Percentiles rank a stretch among this genome's conserved stretches.
Conservation (phyloP, 1,140 invertebrate species). For the Drosophila nannoptera region DNA sequence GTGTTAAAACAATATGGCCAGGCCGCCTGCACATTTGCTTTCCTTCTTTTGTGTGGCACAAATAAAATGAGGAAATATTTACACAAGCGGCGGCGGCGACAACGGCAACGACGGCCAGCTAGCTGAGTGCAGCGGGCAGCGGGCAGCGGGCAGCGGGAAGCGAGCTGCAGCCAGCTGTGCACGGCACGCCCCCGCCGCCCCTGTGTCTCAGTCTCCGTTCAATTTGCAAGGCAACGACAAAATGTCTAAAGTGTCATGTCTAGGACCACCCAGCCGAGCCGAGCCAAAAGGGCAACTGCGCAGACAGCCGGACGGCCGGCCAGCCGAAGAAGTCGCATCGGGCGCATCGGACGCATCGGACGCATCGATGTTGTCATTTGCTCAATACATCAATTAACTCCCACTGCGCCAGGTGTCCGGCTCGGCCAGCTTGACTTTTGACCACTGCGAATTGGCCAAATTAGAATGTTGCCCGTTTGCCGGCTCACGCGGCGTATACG, state of each 20-base stretch:
- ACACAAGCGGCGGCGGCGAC: conserved; percentile 57
- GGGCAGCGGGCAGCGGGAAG: conserved; percentile 1
- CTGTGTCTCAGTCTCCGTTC: conserved; percentile 43
- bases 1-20: conserved; percentile 78
- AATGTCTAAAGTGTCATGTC: conserved; percentile 61
- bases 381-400: conserved; percentile 64
- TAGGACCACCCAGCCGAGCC: conserved; percentile 64
- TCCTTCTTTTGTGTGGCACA: conserved; percentile 63
- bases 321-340: not conserved
- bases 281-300: not conserved
- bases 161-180: conserved; percentile 54
- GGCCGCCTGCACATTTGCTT: conserved; percentile 50
- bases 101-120: conserved; percentile 14
- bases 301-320: conserved; percentile 2
- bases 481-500: conserved; percentile 54
- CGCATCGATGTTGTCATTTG: conserved; percentile 17
- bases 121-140: not conserved
- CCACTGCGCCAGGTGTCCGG: conserved; percentile 50
- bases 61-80: conserved; percentile 73
- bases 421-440: not conserved
- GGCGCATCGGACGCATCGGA: conserved; percentile 1
- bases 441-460: conserved; percentile 36
- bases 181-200: conserved; percentile 63
- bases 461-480: conserved; percentile 29
- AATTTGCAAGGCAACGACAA: conserved; percentile 68